Percentiles rank a stretch among this genome's conserved stretches.
These are phyloP conservation scores for Argentina silus DNA, from an alignment of 2,797 vertebrate species.

Conservation along the genomic window DNA sequence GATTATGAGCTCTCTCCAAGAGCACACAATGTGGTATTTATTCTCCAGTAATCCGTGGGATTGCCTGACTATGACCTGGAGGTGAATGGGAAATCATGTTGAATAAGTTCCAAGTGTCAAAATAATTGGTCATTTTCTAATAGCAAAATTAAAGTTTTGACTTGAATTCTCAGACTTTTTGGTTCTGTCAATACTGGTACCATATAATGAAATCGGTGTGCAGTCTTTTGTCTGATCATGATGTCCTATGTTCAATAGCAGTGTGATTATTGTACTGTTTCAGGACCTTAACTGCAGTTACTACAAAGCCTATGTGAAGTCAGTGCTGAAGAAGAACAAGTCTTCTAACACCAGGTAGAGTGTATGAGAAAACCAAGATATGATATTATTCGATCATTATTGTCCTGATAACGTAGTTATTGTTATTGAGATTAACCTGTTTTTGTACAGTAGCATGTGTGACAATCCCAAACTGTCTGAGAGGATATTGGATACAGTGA, in stretches of 20 bases:
- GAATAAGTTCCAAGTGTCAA: neutral
- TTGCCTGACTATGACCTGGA: neutral
- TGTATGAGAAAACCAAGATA: neutral
- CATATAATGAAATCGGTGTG: neutral
- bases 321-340: conserved; percentile 80
- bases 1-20: conserved; percentile 56
- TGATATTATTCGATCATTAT: too few species aligned
- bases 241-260: neutral
- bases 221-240: neutral
- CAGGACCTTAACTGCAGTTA: conserved; percentile 82
- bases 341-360: conserved; percentile 72
- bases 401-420: neutral
- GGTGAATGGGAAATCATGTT: neutral
- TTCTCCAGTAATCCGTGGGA: conserved; percentile 40
- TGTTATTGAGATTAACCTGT: neutral
- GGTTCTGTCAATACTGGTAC: neutral
- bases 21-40: conserved; percentile 56
- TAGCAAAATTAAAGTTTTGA: neutral
- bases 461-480: conserved; percentile 70
- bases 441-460: conserved; percentile 27
- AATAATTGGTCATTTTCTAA: neutral
- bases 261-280: neutral
- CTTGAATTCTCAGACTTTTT: neutral
- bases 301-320: conserved; percentile 86
- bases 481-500: conserved; percentile 65